Base-by-base conservation (phyloP, 1,140 invertebrate genomes). In the Drosophila carrolli region DNA sequence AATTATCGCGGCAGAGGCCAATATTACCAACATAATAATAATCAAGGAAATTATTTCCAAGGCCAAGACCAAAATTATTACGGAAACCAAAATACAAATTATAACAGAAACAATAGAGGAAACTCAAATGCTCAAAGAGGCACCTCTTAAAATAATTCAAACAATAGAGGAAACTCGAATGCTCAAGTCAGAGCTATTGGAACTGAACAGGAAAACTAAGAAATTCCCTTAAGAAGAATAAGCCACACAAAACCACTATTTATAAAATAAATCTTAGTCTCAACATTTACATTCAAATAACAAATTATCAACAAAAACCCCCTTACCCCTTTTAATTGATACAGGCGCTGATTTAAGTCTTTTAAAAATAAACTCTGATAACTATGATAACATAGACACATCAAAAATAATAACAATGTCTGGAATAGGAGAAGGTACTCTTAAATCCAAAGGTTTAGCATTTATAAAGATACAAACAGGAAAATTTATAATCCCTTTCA, bases 341-440 rank as follows among this genome's bases (percentile, higher is more conserved):
- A 19, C 19, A 19, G 19, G 1, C 19, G 19, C 19, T 19, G 19
- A 19, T 19, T 19, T 19, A 19, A 44, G 43, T 23, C 8, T 47
- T 23, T 47, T 47, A 47, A 47, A 47, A 23, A 47, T 47, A 47
- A 23, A 23, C 5, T 47, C 44, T 19, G 16, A 11, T 47, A 9
- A 47, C 10, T 47, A 19, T 23, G 16, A 19, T 23, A 11, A 23
- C 10, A 47, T 11, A 23, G 16, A 41, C n/a, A 41, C 13, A 5
- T n/a, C 40, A 41, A 14, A 41, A 41, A 41, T 14, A 43, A 43
- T 43, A 43, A 47, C 11, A 47, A 47, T 47, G 19, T 23, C 44
- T 46, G 43, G 16, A 16, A 46, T 46, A 46, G 44, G 9, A 23
- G 9, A 10, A 23, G 16, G 44, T 46, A 46, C 16, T 46, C 8